Conservation (phyloP, 2,797 vertebrate species). For the Nannoperca australis region DNA sequence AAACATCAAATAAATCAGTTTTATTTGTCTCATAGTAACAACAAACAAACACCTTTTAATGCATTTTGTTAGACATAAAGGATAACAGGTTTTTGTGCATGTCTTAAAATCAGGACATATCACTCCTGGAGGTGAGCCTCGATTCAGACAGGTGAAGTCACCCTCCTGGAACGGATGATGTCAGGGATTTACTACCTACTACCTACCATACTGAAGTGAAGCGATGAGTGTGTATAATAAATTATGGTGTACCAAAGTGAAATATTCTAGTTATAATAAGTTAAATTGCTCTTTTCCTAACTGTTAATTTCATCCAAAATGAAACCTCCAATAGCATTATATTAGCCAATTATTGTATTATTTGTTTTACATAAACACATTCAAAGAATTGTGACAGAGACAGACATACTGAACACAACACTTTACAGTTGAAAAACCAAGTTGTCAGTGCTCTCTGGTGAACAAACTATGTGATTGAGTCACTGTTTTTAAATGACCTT, state of each 20-base stretch:
- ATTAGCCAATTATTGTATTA: not conserved
- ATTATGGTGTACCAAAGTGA: not conserved
- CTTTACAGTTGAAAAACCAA: not conserved
- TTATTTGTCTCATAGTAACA: not conserved
- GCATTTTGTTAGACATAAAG: not conserved
- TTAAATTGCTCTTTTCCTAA: not conserved
- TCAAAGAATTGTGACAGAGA: not conserved
- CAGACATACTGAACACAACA: no score
- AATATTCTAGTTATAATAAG: not conserved
- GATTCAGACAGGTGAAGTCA: no score
- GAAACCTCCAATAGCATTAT: not conserved
- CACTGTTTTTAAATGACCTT: not conserved
- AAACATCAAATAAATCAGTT: not conserved
- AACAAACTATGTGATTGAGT: not conserved
- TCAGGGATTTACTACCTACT: not conserved
- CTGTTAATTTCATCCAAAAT: not conserved
- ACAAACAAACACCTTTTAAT: no score
- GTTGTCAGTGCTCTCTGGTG: not conserved
- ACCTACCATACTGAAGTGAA: not conserved
- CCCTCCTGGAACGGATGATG: not conserved
- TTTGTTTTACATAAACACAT: no score
- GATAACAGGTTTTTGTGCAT: not conserved
- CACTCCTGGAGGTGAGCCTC: no score
- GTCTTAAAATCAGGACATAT: no score
- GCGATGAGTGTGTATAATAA: not conserved